Evolutionary conservation across 2,113 vertebrate species (phyloP), one percentile per base, ranked within the genome.

Genomic region (Rana temporaria): DNA sequence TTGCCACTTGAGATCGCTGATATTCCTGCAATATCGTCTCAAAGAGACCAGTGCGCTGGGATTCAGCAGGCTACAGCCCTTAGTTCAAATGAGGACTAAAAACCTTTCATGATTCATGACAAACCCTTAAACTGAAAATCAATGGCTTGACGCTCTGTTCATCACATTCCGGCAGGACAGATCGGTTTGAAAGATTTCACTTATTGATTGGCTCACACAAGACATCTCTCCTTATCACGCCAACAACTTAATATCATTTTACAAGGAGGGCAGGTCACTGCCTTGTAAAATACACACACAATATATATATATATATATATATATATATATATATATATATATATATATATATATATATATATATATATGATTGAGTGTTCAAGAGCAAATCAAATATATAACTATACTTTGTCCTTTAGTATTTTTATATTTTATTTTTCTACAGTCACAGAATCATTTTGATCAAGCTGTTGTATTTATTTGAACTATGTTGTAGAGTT

Each of bases 51-150:
- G 32, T n/a, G 70, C 63, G 30, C 80, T 19, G 71, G 60, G 60
- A 66, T 71, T 34, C 62, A 57, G 53, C 52, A 4, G 63, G 71
- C 63, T 59, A 19, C 15, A 32, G 71, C 38, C 71, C 68, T 75
- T 48, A 75, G 80, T 75, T 82, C 62, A 82, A 75, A 75, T 67
- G 71, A 82, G 71, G 71, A 82, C 67, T 82, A 71, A 75, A 74
- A 82, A 65, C 80, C 70, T 82, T 67, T 75, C 62, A 74, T 82
- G 80, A 82, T 82, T 82, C 53, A 82, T 82, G 80, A 82, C 80
- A 82, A 75, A 75, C 80, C 62, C 63, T 82, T 82, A 67, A 82
- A 82, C 80, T 82, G 71, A 82, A 82, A 82, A 82, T 82, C 80
- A 82, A 82, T 82, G 30, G 20, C 65, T 14, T 30, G 63, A 75